These are phyloP conservation scores for Drosophila macrospina DNA, from an alignment of 2,888 invertebrate genomes.

Conservation along the genomic window DNA sequence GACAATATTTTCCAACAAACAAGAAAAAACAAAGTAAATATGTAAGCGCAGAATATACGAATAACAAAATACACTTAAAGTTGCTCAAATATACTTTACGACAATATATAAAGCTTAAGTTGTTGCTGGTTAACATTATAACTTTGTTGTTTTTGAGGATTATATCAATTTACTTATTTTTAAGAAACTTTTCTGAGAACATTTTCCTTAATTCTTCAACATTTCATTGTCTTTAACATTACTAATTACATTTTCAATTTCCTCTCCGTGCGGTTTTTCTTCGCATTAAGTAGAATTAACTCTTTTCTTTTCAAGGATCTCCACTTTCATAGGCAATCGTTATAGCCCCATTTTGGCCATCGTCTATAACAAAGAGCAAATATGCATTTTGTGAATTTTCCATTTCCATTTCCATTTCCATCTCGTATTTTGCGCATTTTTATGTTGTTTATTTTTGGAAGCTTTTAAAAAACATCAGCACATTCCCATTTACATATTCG, in stretches of 20 bases:
- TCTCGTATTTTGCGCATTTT: constrained; percentile 70
- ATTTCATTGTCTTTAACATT: no score
- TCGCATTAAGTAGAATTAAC: neutral
- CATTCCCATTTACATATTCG: constrained; percentile 79
- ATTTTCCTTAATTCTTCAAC: no score
- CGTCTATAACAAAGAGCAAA: constrained; percentile 62
- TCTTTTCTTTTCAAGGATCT: neutral
- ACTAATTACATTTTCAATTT: no score
- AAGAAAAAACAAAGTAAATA: constrained; percentile 62
- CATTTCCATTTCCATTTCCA: constrained; percentile 67
- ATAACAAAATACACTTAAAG: constrained; percentile 13
- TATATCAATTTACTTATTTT: no score
- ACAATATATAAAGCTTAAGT: no score
- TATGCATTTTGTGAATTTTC: constrained; percentile 74
- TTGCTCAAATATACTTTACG: no score
- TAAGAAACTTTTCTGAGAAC: no score
- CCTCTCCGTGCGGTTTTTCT: no score
- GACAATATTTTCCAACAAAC: constrained; percentile 76
- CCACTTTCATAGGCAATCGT: constrained; percentile 10
- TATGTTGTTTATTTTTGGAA: constrained; percentile 79
- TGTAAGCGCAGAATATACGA: constrained; percentile 9
- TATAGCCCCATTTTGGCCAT: constrained; percentile 28
- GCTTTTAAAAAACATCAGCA: constrained; percentile 81
- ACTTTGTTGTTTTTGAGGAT: no score
- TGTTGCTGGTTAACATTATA: no score